Base-by-base conservation (phyloP, 1,140 invertebrate species). In the Limonius californicus region DNA sequence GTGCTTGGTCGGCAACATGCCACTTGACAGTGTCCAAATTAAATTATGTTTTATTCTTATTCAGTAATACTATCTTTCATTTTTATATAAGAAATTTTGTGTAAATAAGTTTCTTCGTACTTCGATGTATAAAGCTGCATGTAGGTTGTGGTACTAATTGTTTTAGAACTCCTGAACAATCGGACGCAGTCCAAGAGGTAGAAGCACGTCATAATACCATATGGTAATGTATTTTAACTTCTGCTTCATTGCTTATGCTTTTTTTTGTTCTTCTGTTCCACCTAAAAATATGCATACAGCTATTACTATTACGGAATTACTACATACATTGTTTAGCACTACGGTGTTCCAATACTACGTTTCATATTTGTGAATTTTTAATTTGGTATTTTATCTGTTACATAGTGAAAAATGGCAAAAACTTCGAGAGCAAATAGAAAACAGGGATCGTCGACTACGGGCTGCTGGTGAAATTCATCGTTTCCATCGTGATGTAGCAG, bases 381-480 rank as follows among this genome's bases (percentile, higher is more conserved):
- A n/a, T n/a, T n/a, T n/a, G n/a, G n/a, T 39, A 12, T 12, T 39
- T 30, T 39, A 39, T 39, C n/a, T 32, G 15, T 59, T 42, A 9
- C 65, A 6, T 76, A 92, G 90, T 15, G 85, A 89, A 68, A 87
- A 88, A 1, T 98, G 96, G 96, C 88, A 94, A 62, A 85, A 89
- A 45, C 82, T 98, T 0, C 79, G 96, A 32, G 88, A 93, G 27
- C 85, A 94, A 68, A 89, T 98, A 42, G 88, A 91, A 66, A 86
- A 90, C 58, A 83, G 95, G 11, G 91, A 94, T 65, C 85, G 90
- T 61, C 88, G 94, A 54, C 80, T 99, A 7, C 85, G 89, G 70
- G 95, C 94, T 0, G 96, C 96, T 4, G 95, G 92, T 15, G 94
- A 98, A 79, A 95, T 98, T 64, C 96, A 98, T 77, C 84, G 94